Evolutionary conservation across 2,797 vertebrate species (phyloP), one percentile per base, ranked within the genome.

Genomic region (Melanotaenia parkinsoni): DNA sequence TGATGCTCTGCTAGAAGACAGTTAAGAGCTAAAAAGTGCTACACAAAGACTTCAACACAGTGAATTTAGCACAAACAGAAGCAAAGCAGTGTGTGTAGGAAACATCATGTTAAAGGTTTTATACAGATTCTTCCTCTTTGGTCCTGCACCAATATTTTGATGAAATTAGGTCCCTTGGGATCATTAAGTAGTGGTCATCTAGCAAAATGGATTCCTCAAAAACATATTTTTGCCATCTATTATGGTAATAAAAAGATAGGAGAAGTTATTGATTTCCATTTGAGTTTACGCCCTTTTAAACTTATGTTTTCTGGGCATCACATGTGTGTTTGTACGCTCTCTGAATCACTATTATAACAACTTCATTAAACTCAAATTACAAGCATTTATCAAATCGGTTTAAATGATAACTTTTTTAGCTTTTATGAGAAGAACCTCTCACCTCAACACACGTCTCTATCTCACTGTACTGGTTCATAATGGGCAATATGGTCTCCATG

Each of bases 361-460:
- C 45, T 47, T 20, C 45, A 47, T 47, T 47, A 47, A 20, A 47
- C 20, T n/a, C 3, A 1, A 47, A n/a, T 47, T 47, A 47, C 18
- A 53, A 53, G 12, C 13, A 53, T 53, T 26, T 4, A 12, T 22
- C 22, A 13, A 28, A 24, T 26, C 24, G 12, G 13, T 10, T 10
- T 3, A 3, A 3, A 50, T 50, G 8, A 50, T 3, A n/a, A 47
- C 18, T n/a, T n/a, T 16, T 6, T 22, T n/a, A 10, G 20, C 47
- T 50, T n/a, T n/a, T 11, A 10, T 3, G n/a, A 50, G 8, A 11
- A 4, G 47, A 50, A n/a, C 24, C 14, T 63, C 95, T 80, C 92
- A 99, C 98, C 97, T 99, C 97, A 53, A 99, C 97, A 83, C 97
- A 99, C 0, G 97, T 99, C 94, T 99, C 98, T 81, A 99, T 98